A percentile compares a stretch with the other conserved stretches of the same genome.
Evolutionary conservation across 2,797 vertebrate species (phyloP).

Genomic region (Pseudochaenichthys georgianus): DNA sequence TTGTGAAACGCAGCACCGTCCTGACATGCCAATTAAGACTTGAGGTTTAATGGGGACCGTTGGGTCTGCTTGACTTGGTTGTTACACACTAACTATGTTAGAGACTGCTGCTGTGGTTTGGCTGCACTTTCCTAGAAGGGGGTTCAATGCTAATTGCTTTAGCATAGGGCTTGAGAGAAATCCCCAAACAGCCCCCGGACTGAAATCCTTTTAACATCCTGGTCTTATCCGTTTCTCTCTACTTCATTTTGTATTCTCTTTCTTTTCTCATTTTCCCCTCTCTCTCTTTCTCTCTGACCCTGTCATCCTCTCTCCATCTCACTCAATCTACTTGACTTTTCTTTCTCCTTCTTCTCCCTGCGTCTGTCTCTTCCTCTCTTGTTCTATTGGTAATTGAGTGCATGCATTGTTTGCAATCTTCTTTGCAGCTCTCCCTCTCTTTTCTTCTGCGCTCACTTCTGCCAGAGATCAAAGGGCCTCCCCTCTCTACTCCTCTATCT

Average conservation of each 20-base stretch:
- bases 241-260: constrained; percentile 61
- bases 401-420: constrained; percentile 77
- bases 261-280: constrained; percentile 34
- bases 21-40: constrained; percentile 79
- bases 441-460: constrained; percentile 75
- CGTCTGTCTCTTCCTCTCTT: constrained; percentile 43
- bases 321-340: constrained; percentile 58
- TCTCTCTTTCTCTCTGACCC: constrained; percentile 48
- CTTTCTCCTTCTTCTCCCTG: constrained; percentile 50
- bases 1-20: constrained; percentile 56
- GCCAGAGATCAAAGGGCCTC: constrained; percentile 86
- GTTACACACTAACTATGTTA: constrained; percentile 76
- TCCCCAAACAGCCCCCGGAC: constrained; percentile 76
- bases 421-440: constrained; percentile 66
- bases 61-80: constrained; percentile 73
- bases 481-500: constrained; percentile 73
- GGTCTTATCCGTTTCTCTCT: constrained; percentile 76
- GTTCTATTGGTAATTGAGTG: constrained; percentile 72
- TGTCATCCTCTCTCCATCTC: constrained; percentile 56
- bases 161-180: constrained; percentile 76
- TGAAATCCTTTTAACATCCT: constrained; percentile 81
- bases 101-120: constrained; percentile 72
- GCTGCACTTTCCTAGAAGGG: constrained; percentile 76
- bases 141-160: constrained; percentile 87
- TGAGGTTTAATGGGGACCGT: constrained; percentile 72